These are phyloP conservation scores for Oedothorax gibbosus DNA, from an alignment of 1,140 invertebrate species.

Conservation along the genomic window DNA sequence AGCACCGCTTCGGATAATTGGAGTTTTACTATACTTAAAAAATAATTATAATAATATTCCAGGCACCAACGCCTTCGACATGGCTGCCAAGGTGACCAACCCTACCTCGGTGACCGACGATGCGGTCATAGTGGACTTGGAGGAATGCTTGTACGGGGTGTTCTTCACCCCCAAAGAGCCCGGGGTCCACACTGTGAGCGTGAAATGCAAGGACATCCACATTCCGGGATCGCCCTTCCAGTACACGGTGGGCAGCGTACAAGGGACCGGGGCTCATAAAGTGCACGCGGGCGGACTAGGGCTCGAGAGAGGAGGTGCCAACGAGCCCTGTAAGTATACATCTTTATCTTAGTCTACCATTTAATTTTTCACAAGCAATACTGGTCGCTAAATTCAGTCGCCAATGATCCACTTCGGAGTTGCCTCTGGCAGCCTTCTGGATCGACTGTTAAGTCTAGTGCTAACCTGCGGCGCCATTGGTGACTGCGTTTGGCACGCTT, in stretches of 20 bases:
- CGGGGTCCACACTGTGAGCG: constrained; percentile 95
- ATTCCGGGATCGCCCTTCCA: constrained; percentile 80
- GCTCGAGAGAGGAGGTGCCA: constrained; percentile 85
- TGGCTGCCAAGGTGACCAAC: constrained; percentile 90
- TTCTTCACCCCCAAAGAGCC: constrained; percentile 96
- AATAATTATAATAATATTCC: neutral
- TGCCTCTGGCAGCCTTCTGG: too few species aligned
- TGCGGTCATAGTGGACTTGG: constrained; percentile 89
- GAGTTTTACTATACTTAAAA: too few species aligned
- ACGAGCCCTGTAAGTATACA: constrained; percentile 74
- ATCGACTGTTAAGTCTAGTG: too few species aligned
- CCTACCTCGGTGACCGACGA: constrained; percentile 91
- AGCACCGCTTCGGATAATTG: too few species aligned
- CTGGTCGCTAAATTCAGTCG: too few species aligned
- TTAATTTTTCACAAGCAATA: too few species aligned
- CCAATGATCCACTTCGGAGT: too few species aligned
- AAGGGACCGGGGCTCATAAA: constrained; percentile 81
- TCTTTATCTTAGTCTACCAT: neutral
- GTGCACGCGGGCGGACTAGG: constrained; percentile 91
- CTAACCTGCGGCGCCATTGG: too few species aligned
- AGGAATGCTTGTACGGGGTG: constrained; percentile 95
- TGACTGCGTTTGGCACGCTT: too few species aligned
- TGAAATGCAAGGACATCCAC: constrained; percentile 96
- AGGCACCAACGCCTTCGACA: constrained; percentile 79
- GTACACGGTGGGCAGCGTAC: constrained; percentile 78